Percentiles rank a stretch among this genome's conserved stretches.
Evolutionary conservation across 1,140 invertebrate genomes (phyloP).

Genomic region (Adoxophyes honmai): DNA sequence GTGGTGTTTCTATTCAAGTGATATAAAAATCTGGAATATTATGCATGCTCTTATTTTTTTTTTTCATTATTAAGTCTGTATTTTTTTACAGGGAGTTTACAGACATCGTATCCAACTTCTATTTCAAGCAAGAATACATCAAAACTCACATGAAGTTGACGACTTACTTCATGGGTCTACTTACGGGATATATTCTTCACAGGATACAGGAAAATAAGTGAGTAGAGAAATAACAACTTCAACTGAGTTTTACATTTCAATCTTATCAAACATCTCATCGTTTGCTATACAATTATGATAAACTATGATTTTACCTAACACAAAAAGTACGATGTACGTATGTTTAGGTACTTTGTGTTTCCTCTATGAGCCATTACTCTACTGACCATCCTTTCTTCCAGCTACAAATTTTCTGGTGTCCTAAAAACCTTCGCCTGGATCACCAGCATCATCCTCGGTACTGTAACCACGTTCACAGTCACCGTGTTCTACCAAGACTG

Average conservation of each 20-base stretch:
- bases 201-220: slow-evolving; percentile 79
- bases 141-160: slow-evolving; percentile 85
- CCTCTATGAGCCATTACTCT: no score
- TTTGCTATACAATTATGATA: no score
- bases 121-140: slow-evolving; percentile 81
- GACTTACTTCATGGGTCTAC: slow-evolving; percentile 81
- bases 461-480: slow-evolving; percentile 79
- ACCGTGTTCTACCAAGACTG: slow-evolving; percentile 80
- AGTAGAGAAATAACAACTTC: no score
- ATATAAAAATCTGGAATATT: no score
- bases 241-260: no score
- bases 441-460: slow-evolving; percentile 74
- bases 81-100: slow-evolving; percentile 78
- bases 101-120: slow-evolving; percentile 79
- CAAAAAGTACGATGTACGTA: no score
- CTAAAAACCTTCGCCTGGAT: slow-evolving; percentile 79
- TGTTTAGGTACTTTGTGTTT: no score
- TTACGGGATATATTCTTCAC: slow-evolving; percentile 81
- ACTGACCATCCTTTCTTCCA: slow-evolving; percentile 56
- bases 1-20: no score
- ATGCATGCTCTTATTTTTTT: no score
- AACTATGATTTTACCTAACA: no score
- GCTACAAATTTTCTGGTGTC: slow-evolving; percentile 70
- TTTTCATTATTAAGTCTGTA: no score
- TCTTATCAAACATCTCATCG: no score